Evolutionary conservation across 2,797 vertebrate genomes (phyloP).

Genomic region (Discoglossus pictus): DNA sequence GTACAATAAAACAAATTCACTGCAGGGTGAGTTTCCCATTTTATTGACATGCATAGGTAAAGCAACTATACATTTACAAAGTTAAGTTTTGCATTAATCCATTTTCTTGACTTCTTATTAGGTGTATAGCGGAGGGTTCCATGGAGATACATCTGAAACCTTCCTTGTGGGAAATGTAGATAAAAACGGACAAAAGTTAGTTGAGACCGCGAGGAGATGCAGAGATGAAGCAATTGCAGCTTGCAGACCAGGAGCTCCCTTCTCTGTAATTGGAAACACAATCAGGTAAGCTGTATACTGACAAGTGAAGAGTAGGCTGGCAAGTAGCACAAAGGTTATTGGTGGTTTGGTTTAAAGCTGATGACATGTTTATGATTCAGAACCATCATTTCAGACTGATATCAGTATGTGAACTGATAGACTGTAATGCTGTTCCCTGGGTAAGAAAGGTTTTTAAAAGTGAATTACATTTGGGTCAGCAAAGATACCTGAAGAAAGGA

Average conservation of each 20-base stretch:
- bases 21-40: too few species aligned
- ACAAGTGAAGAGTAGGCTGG: conserved; percentile 77
- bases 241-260: conserved; percentile 85
- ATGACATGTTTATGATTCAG: conserved; percentile 89
- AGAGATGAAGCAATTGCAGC: conserved; percentile 90
- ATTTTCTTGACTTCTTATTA: conserved; percentile 72
- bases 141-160: conserved; percentile 97
- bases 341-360: conserved; percentile 80
- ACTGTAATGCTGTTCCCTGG: conserved; percentile 76
- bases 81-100: too few species aligned
- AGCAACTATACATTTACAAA: too few species aligned
- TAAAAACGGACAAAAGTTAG: conserved; percentile 83
- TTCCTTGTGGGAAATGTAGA: conserved; percentile 92
- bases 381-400: conserved; percentile 87
- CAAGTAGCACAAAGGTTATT: conserved; percentile 86
- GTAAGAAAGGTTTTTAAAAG: conserved; percentile 72
- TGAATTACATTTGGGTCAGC: conserved; percentile 76
- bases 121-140: conserved; percentile 96
- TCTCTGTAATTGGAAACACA: conserved; percentile 96
- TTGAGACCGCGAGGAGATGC: conserved; percentile 86
- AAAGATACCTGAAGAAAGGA: conserved; percentile 72
- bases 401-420: conserved; percentile 85
- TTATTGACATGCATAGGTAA: too few species aligned
- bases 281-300: conserved; percentile 86
- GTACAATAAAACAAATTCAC: too few species aligned